Percentiles rank a stretch among this genome's conserved stretches.
phyloP scores from a whole-genome alignment of 2,113 vertebrate species.

The Tachycineta bicolor region DNA sequence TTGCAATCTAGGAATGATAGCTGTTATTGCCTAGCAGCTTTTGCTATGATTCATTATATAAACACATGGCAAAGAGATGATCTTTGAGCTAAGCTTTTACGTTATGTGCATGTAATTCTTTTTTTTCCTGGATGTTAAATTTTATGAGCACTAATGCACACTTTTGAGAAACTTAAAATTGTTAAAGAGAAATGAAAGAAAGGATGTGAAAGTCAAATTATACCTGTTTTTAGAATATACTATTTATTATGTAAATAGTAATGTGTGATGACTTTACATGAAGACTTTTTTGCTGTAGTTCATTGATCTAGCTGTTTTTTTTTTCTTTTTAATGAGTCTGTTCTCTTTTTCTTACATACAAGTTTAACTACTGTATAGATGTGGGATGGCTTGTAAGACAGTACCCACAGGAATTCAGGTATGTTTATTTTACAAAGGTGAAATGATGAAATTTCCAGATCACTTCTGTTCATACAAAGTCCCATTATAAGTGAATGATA shows the following conservation, averaged over 20 bases:
- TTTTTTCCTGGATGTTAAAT: not conserved
- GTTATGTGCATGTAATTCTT: not conserved
- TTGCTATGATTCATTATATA: accelerated
- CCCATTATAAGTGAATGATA: not conserved
- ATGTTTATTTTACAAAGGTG: not conserved
- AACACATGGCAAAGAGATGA: not conserved
- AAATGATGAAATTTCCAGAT: not conserved
- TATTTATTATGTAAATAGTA: not conserved
- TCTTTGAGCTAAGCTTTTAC: not conserved
- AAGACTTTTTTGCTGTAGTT: not conserved
- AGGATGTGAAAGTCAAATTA: not conserved
- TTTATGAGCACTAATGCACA: not conserved
- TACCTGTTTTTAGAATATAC: not conserved
- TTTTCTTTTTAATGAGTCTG: not conserved
- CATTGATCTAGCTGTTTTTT: accelerated
- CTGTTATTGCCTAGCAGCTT: not conserved
- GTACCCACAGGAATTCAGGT: constrained; percentile 92
- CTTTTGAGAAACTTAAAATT: not conserved
- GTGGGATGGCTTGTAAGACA: constrained; percentile 91
- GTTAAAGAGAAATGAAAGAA: not conserved
- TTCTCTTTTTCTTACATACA: not conserved
- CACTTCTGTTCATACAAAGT: not conserved
- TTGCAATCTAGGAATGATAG: not conserved
- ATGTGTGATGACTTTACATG: not conserved
- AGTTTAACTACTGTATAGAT: constrained; percentile 99